Base-by-base conservation (phyloP, 2,797 vertebrate species). In the Momotus momota region DNA sequence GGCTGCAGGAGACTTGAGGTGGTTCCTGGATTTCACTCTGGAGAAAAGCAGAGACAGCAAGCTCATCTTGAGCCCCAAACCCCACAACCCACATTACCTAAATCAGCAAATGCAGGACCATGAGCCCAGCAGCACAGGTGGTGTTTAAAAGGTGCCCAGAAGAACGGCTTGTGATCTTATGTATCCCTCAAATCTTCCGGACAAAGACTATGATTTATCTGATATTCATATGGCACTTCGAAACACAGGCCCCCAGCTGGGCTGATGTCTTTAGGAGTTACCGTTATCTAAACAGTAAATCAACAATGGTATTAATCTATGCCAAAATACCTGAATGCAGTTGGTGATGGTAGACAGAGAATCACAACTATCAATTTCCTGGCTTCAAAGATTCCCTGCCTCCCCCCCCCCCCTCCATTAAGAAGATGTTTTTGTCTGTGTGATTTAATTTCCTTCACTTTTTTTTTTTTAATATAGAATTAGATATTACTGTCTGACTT, bases 361-460 rank as follows among this genome's bases (percentile, higher is more conserved):
- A 85, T 45, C 78, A 57, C 81, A 93, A 62, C 45, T 81, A 92
- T 79, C 85, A 85, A 86, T 87, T 93, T 94, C 61, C 70, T 55
- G 66, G 55, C 70, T 88, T 93, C 86, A 95, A 49, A 93, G 57
- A 55, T 35, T 35, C 35, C 35, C 35, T 8, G 35, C 35, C 35
- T 35, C 35, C 35, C 35, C 35, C 35, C 35, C 35, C 35, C 35
- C 35, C n/a, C n/a, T n/a, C n/a, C n/a, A n/a, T 94, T 86, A 91
- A 91, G 31, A 90, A 8, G 46, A 79, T 55, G 25, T 15, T 83
- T 86, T 70, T 86, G 31, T 66, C 73, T 41, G 66, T 81, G 49
- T 57, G 93, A 95, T 89, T 94, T 94, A 85, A 96, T 96, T 96
- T 96, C 75, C 84, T 92, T 94, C 77, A 12, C 15, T 48, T 70